phyloP scores from a whole-genome alignment of 2,797 vertebrate species.

The Arvicola amphibius region DNA sequence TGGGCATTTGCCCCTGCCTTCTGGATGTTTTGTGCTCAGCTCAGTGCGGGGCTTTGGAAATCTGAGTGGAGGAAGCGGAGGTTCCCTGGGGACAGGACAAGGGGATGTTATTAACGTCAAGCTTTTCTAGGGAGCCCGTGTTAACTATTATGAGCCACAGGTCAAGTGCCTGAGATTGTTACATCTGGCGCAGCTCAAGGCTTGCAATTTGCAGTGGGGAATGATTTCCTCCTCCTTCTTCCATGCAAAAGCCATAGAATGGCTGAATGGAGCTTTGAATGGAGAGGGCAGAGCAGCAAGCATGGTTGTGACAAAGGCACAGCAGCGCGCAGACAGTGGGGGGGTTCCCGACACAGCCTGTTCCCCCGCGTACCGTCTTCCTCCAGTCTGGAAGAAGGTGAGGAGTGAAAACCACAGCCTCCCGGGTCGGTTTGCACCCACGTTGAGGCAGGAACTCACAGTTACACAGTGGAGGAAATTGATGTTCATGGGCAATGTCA shows the following conservation, averaged over 20 bases:
- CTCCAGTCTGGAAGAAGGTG: not conserved
- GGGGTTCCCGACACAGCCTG: too few species aligned
- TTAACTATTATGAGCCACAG: constrained; percentile 67
- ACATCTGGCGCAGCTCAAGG: constrained; percentile 61
- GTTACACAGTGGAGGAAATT: too few species aligned
- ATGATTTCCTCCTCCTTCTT: not conserved
- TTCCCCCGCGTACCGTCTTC: not conserved
- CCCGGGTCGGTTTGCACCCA: rapidly evolving
- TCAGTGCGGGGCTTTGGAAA: not conserved
- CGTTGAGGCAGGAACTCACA: not conserved
- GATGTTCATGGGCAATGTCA: too few species aligned
- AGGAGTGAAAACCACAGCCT: rapidly evolving
- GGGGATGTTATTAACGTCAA: constrained; percentile 69
- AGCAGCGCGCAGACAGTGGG: not conserved
- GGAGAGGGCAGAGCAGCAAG: not conserved
- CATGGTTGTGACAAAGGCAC: not conserved
- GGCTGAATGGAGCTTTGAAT: not conserved
- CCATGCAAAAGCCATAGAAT: not conserved
- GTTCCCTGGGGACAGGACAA: not conserved
- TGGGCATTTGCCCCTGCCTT: not conserved
- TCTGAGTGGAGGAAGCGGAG: constrained; percentile 59
- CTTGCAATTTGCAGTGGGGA: constrained; percentile 2
- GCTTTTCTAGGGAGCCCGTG: constrained; percentile 62
- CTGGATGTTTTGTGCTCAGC: not conserved
- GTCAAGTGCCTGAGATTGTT: constrained; percentile 54